Evolutionary conservation across 2,113 vertebrate genomes (phyloP), one percentile per base, ranked within the genome.

Genomic region (Anguilla japonica): DNA sequence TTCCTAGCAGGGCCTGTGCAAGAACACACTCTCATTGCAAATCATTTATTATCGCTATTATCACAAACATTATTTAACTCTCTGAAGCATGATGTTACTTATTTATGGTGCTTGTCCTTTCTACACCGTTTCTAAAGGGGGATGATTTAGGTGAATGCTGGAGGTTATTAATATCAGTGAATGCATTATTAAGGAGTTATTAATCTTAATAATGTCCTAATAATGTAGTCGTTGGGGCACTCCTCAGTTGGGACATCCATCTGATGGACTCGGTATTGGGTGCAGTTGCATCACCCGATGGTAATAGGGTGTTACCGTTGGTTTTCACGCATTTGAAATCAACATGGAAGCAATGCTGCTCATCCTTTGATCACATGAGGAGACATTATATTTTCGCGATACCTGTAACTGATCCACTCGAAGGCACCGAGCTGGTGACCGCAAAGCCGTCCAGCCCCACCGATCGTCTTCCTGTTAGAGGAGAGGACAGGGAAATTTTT

Each of bases 371-470:
- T 2, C 2, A 11, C n/a, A 75, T 29, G 22, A 1, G 50, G 13
- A 29, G 2, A 34, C 34, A 9, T 75, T 26, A 1, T 29, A 34
- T 34, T 29, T 75, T 57, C 9, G 34, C 82, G 80, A 85, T 94
- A 96, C 94, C 92, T 94, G 94, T 87, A 90, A 92, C 90, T 86
- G 95, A 93, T 90, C 92, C 94, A 94, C 92, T 95, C 93, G 93
- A 88, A 90, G 92, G 89, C 90, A 88, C 88, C 84, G 91, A 92
- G 89, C 92, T 90, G 94, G 95, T 92, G 90, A 95, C 91, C 87
- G 96, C 93, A 91, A 96, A 96, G 88, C 93, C 96, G 88, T 96
- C 95, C 89, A 91, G 92, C 92, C 95, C 93, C 90, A 95, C 94
- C 93, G 92, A 95, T 87, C 96, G 94, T 91, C 93, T 93, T 92